Base-by-base conservation (phyloP, 53 echinoderm and acorn worm species). In the Patiria pectinifera region DNA sequence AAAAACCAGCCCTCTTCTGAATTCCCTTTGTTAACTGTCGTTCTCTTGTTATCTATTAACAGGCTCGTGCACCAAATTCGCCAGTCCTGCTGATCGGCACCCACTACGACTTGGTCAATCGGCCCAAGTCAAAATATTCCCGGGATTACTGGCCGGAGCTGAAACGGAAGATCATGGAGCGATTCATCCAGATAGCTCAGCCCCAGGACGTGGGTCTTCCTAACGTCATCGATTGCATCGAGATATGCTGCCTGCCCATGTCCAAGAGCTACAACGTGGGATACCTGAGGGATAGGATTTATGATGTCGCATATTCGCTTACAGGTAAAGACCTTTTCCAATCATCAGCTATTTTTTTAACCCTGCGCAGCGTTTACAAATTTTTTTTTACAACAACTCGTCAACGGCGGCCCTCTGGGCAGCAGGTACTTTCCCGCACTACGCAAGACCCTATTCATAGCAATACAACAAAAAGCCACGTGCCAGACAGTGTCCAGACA, bases 1-100 rank as follows among this genome's bases (percentile, higher is more conserved):
- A 35, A 35, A 35, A 35, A 35, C 0, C 35, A 35, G 35, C 35
- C 35, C 35, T 35, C 35, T 35, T 35, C 35, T 35, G 35, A 35
- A 35, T 35, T 35, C 35, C 35, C 35, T 35, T 35, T 35, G 35
- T 35, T 35, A 35, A 35, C 1, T 35, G 35, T 35, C 35, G 1
- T 35, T 35, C 35, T 35, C 35, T 53, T 53, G 53, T 53, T 53
- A 6, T 53, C 24, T 74, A 21, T 76, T 24, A 16, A 2, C 93
- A 99, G 99, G 99, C 96, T 14, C 94, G 99, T 80, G 99, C 99
- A 47, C 99, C 99, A 18, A 96, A 99, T 86, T 99, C 99, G 3
- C 99, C 99, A 9, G 96, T 96, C 79, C 95, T 99, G 35, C 86
- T 99, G 25, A 96, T 99, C 0, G 99, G 99, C 85, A 99, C 99